phyloP scores from a whole-genome alignment of 2,888 invertebrate species.

The Thalpophila matura region DNA sequence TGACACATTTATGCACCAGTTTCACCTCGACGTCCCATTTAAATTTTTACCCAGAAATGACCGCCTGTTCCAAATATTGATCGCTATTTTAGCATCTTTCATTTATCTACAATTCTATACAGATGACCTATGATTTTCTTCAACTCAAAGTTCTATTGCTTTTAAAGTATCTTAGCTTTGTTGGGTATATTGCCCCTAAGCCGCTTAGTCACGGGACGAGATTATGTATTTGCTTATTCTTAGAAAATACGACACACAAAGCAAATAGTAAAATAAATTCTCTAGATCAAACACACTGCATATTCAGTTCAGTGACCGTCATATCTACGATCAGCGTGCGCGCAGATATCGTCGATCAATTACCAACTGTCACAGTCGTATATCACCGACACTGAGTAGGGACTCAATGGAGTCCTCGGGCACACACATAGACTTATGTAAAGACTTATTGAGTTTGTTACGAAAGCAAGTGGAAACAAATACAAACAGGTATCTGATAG shows the following conservation, averaged over 20 bases:
- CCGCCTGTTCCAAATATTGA: too few species aligned
- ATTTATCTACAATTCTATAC: too few species aligned
- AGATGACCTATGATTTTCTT: too few species aligned
- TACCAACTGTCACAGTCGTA: constrained; percentile 75
- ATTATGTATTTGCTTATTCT: constrained; percentile 28
- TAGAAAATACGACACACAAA: constrained; percentile 21
- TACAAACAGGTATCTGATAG: too few species aligned
- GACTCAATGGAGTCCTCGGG: constrained; percentile 13
- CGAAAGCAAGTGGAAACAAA: neutral
- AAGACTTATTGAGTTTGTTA: neutral
- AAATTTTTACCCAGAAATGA: too few species aligned
- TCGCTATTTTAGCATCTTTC: too few species aligned
- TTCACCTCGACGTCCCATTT: too few species aligned
- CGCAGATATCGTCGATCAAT: constrained; percentile 79
- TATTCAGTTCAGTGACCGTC: constrained; percentile 60
- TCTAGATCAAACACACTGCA: constrained; percentile 39
- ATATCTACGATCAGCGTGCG: constrained; percentile 56
- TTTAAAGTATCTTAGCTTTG: too few species aligned
- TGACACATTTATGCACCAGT: too few species aligned
- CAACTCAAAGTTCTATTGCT: too few species aligned
- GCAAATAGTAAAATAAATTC: constrained; percentile 45
- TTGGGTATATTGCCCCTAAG: too few species aligned
- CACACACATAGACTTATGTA: neutral
- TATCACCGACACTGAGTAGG: constrained; percentile 54
- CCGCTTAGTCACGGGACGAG: neutral